A percentile compares a stretch with the other conserved stretches of the same genome.
Evolutionary conservation across 1,140 invertebrate species (phyloP).

Genomic region (Heliconius hewitsoni): DNA sequence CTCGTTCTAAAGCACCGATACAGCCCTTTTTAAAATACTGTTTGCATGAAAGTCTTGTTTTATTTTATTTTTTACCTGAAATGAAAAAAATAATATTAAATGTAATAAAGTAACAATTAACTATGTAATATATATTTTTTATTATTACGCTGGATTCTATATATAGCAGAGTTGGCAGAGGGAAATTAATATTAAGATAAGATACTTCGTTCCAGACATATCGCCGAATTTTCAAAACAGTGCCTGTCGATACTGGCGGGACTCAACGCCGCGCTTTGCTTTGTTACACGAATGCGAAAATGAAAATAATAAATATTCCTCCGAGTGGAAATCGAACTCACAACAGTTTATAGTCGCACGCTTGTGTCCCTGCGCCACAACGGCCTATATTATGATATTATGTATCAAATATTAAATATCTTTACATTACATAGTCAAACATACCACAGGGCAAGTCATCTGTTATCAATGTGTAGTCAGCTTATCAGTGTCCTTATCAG

Average conservation of each 20-base stretch:
- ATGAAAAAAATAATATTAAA: neutral
- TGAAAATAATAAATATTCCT: too few relatives aligned
- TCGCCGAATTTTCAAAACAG: too few relatives aligned
- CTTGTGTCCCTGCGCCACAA: too few relatives aligned
- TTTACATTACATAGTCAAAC: neutral
- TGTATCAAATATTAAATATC: too few relatives aligned
- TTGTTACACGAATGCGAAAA: too few relatives aligned
- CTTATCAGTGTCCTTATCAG: slow-evolving; percentile 62
- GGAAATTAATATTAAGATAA: neutral
- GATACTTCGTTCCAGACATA: neutral
- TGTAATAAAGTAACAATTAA: neutral
- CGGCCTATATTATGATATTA: too few relatives aligned
- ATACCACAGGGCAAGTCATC: slow-evolving; percentile 2
- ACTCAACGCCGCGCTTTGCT: neutral
- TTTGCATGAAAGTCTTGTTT: slow-evolving; percentile 29
- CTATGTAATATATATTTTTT: neutral
- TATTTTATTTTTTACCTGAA: neutral
- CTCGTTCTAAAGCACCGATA: slow-evolving; percentile 1
- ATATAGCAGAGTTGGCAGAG: neutral
- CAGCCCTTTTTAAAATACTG: slow-evolving; percentile 11
- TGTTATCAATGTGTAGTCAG: slow-evolving; percentile 49
- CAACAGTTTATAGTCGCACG: too few relatives aligned
- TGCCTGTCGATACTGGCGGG: too few relatives aligned
- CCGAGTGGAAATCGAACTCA: too few relatives aligned
- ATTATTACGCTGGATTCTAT: neutral